Evolutionary conservation across 2,888 invertebrate species (phyloP).

Genomic region (Flabesymbios commensalis): DNA sequence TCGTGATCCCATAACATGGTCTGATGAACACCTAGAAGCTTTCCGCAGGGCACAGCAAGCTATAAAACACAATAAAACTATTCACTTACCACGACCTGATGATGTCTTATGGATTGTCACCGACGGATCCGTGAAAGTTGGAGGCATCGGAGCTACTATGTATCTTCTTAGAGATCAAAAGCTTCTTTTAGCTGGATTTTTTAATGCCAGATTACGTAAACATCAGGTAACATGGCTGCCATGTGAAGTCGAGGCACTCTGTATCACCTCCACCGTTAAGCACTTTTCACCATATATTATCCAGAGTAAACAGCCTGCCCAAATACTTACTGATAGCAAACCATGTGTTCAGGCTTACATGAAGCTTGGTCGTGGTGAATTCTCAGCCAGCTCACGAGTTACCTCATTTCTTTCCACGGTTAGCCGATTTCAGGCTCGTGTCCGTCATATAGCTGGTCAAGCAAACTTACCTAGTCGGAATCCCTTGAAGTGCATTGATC

Average conservation of each 20-base stretch:
- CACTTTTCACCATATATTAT: constrained; percentile 9
- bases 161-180: too few species aligned
- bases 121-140: too few species aligned
- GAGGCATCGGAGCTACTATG: too few species aligned
- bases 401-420: constrained; percentile 11
- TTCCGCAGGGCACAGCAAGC: too few species aligned
- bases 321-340: constrained; percentile 3
- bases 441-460: constrained; percentile 6
- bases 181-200: background rate
- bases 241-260: constrained; percentile 10
- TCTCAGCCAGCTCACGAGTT: constrained; percentile 11
- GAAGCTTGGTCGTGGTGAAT: constrained; percentile 7
- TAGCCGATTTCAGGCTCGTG: constrained; percentile 6
- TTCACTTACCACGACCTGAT: too few species aligned
- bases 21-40: too few species aligned
- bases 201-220: constrained; percentile 1
- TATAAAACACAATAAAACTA: too few species aligned
- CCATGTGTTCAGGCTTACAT: constrained; percentile 13
- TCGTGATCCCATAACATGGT: too few species aligned
- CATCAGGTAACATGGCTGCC: constrained; percentile 7
- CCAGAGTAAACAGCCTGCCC: background rate
- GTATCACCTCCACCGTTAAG: constrained; percentile 1
- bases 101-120: too few species aligned
- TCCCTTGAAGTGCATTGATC: constrained; percentile 2
- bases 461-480: constrained; percentile 11